Evolutionary conservation across 37 sponge, comb jelly and placozoan genomes (phyloP).

Genomic region (Aplysina aerophoba): DNA sequence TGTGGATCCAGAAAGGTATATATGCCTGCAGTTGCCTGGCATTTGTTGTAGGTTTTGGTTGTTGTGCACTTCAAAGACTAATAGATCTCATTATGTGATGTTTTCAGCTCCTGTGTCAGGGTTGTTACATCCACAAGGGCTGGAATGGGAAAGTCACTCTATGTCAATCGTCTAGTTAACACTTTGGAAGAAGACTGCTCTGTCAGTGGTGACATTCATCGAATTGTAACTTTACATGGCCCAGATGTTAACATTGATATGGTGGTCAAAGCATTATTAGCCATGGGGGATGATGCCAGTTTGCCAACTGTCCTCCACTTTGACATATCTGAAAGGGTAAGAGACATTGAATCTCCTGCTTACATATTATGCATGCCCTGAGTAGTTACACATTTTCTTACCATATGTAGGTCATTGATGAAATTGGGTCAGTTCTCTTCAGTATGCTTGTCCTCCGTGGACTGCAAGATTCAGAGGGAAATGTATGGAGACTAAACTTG

Average conservation of each 20-base stretch:
- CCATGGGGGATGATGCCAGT: not conserved
- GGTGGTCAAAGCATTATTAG: constrained; percentile 41
- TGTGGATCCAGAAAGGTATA: too few relatives aligned
- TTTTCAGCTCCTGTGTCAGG: constrained; percentile 59
- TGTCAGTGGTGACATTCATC: not conserved
- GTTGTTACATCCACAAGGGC: constrained; percentile 61
- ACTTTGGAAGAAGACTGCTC: not conserved
- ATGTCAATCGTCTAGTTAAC: constrained; percentile 51
- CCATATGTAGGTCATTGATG: constrained; percentile 32
- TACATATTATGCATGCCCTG: too few relatives aligned
- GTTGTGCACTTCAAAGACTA: too few relatives aligned
- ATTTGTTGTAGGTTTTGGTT: too few relatives aligned
- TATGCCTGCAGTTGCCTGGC: too few relatives aligned
- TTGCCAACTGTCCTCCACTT: constrained; percentile 44
- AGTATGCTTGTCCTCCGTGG: constrained; percentile 52
- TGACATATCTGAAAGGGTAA: constrained; percentile 64
- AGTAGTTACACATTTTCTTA: not conserved
- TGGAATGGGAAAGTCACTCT: constrained; percentile 82
- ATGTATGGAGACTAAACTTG: constrained; percentile 57
- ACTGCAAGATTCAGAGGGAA: constrained; percentile 53
- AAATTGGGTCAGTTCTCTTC: constrained; percentile 56
- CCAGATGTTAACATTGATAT: constrained; percentile 52
- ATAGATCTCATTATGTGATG: too few relatives aligned
- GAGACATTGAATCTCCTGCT: not conserved
- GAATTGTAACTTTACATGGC: constrained; percentile 62